phyloP scores from a whole-genome alignment of 2,113 vertebrate genomes.

The Anthoscopus minutus region DNA sequence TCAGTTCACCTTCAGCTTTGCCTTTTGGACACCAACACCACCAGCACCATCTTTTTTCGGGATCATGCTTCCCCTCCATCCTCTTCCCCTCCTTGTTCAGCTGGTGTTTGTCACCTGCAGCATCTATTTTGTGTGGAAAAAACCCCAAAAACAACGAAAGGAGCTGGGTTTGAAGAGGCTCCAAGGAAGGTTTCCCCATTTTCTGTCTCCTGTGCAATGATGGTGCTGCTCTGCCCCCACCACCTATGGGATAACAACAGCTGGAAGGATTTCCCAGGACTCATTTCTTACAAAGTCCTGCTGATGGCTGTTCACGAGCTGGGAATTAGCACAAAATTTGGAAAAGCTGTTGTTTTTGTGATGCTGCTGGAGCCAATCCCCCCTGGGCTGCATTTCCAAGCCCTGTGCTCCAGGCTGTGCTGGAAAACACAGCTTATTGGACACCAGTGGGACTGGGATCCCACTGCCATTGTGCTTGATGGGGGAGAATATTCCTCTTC shows the following conservation, averaged over 20 bases:
- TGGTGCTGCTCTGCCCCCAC: neutral
- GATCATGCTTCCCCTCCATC: neutral
- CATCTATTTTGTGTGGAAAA: neutral
- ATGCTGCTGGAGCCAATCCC: neutral
- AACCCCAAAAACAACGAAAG: neutral
- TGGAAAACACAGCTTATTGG: neutral
- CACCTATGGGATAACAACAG: neutral
- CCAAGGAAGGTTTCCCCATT: neutral
- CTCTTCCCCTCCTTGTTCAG: neutral
- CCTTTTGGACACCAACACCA: accelerated
- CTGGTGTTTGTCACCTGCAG: neutral
- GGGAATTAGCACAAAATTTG: neutral
- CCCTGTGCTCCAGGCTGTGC: neutral
- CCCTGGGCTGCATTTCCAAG: neutral
- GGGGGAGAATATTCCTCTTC: neutral
- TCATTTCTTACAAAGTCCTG: neutral
- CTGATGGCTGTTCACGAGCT: neutral
- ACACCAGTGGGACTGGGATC: neutral
- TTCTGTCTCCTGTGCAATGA: neutral
- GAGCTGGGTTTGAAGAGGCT: neutral
- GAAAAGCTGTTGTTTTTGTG: neutral
- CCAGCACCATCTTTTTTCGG: accelerated
- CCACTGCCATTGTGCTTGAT: neutral
- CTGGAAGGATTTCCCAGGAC: neutral
- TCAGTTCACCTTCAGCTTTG: neutral